Evolutionary conservation across 1,140 invertebrate species (phyloP).

Genomic region (Drosophila mojavensis): DNA sequence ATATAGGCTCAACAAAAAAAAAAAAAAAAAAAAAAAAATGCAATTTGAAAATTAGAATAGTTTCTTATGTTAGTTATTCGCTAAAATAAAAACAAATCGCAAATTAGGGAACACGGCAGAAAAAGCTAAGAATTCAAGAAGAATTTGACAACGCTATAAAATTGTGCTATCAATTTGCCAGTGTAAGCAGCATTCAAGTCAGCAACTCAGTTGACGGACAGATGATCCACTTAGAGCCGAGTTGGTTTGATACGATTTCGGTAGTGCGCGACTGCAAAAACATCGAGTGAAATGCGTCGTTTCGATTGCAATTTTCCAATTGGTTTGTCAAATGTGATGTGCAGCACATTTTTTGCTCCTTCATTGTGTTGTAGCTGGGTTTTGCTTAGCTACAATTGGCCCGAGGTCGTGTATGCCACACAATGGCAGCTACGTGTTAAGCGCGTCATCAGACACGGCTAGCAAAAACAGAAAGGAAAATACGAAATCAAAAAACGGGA

Average conservation of each 20-base stretch:
- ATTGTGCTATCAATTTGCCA: background rate
- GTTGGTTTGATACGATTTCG: background rate
- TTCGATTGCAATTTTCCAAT: constrained; percentile 56
- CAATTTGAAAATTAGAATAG: no score
- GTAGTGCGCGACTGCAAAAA: background rate
- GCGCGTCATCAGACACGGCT: constrained; percentile 51
- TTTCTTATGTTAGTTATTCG: no score
- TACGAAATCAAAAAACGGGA: background rate
- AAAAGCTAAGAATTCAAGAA: no score
- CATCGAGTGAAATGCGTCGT: constrained; percentile 3
- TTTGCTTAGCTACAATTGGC: constrained; percentile 45
- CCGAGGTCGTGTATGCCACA: constrained; percentile 67
- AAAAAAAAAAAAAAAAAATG: no score
- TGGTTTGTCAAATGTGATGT: constrained; percentile 37
- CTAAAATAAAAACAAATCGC: no score
- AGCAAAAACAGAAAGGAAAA: constrained; percentile 23
- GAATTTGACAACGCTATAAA: background rate
- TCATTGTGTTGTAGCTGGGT: background rate
- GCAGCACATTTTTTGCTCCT: constrained; percentile 4
- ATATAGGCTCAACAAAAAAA: no score
- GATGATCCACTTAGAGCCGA: background rate
- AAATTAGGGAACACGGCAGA: no score
- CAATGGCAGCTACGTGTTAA: constrained; percentile 79
- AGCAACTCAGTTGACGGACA: background rate
- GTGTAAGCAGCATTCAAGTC: background rate